A percentile compares a stretch with the other conserved stretches of the same genome.
phyloP scores from a whole-genome alignment of 2,113 vertebrate genomes.

The Sinocyclocheilus anshuiensis region DNA sequence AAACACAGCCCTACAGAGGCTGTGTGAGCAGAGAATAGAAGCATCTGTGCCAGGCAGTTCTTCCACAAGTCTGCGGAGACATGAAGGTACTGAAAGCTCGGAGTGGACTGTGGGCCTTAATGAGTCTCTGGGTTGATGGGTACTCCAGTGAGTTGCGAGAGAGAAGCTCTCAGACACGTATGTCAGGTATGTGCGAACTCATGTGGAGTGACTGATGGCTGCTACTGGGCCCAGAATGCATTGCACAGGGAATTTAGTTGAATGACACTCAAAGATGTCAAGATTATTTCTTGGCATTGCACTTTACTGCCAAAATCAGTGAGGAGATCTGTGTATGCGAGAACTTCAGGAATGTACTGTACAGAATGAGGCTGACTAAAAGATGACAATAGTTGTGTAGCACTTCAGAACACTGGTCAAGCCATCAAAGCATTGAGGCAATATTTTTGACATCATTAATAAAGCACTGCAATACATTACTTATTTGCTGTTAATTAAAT shows the following conservation, averaged over 20 bases:
- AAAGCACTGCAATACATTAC: too few species aligned
- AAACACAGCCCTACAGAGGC: background rate
- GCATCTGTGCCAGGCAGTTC: background rate
- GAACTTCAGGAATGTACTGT: background rate
- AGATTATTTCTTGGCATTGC: conserved; percentile 19
- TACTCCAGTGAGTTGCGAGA: background rate
- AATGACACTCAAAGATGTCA: conserved; percentile 4
- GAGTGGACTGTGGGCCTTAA: conserved; percentile 18
- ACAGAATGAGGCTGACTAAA: background rate
- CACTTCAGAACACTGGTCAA: background rate
- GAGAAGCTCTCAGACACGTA: background rate
- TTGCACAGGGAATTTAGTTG: conserved; percentile 21
- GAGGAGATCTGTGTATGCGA: conserved; percentile 5
- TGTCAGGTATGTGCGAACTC: conserved; percentile 20
- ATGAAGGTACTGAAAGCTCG: conserved; percentile 9
- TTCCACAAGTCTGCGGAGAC: conserved; percentile 1
- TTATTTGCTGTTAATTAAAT: too few species aligned
- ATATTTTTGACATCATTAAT: too few species aligned
- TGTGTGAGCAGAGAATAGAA: background rate
- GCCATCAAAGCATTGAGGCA: too few species aligned
- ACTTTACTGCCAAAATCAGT: conserved; percentile 16
- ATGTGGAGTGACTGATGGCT: background rate
- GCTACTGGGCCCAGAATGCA: conserved; percentile 7
- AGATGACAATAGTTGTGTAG: background rate
- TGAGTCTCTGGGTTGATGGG: conserved; percentile 19